These are phyloP conservation scores for Halichoerus grypus DNA, from an alignment of 2,113 vertebrate genomes.

Conservation along the genomic window DNA sequence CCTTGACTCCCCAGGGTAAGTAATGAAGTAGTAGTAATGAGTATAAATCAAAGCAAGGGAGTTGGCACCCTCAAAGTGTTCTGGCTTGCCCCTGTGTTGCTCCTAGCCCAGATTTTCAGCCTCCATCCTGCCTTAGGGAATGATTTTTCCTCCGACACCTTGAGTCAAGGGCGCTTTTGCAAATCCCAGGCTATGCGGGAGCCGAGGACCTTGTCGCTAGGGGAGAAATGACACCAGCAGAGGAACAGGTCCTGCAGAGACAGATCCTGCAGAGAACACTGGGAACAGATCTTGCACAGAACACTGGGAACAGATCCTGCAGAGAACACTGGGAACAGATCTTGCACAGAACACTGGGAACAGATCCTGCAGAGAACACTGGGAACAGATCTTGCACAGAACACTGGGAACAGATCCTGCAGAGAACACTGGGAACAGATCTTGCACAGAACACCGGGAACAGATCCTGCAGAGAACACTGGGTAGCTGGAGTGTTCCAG, in stretches of 20 bases:
- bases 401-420: too few species aligned
- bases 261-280: background rate
- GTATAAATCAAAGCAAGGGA: background rate
- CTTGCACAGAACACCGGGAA: background rate
- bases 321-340: too few species aligned
- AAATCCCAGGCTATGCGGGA: background rate
- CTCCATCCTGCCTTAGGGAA: background rate
- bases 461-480: background rate
- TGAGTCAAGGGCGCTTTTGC: background rate
- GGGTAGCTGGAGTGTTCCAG: background rate
- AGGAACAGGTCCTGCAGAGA: background rate
- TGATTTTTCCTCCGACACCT: background rate
- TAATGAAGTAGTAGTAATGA: background rate
- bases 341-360: background rate
- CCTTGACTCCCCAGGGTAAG: background rate
- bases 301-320: background rate
- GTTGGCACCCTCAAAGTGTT: background rate
- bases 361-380: too few species aligned
- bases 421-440: too few species aligned
- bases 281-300: background rate
- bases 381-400: background rate
- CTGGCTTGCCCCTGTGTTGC: background rate
- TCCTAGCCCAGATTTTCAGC: background rate
- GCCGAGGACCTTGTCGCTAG: background rate
- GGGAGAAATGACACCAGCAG: background rate